Evolutionary conservation across 2,888 invertebrate genomes (phyloP).

Genomic region (Actias luna): DNA sequence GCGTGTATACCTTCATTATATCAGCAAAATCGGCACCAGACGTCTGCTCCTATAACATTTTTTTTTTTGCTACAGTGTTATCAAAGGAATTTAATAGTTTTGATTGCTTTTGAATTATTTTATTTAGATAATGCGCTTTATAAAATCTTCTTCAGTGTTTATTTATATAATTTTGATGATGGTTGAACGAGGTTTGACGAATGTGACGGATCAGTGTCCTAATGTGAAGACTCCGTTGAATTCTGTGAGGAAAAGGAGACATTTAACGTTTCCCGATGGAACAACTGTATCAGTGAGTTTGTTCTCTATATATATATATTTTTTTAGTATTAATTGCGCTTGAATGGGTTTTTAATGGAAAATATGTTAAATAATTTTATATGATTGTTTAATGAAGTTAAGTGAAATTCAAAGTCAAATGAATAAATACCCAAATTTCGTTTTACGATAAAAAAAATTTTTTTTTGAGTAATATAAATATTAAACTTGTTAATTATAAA

Average conservation of each 20-base stretch:
- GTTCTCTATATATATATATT: neutral
- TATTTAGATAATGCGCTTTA: neutral
- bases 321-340: neutral
- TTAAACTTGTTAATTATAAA: no score
- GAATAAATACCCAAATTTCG: neutral
- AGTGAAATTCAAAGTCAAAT: no score
- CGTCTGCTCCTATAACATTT: neutral
- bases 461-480: no score
- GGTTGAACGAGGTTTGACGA: constrained; percentile 13
- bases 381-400: neutral
- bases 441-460: neutral
- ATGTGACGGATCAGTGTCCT: constrained; percentile 35
- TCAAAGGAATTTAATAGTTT: neutral
- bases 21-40: neutral
- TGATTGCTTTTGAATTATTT: neutral
- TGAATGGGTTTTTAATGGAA: neutral
- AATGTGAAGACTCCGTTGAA: constrained; percentile 39
- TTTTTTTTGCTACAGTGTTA: neutral
- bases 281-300: constrained; percentile 41
- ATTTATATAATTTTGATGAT: constrained; percentile 21
- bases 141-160: constrained; percentile 1
- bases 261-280: constrained; percentile 45
- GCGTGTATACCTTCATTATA: constrained; percentile 7
- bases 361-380: neutral
- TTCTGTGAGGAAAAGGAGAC: constrained; percentile 43